Conservation (phyloP, 2,797 vertebrate species). For the Spinus pinus region DNA sequence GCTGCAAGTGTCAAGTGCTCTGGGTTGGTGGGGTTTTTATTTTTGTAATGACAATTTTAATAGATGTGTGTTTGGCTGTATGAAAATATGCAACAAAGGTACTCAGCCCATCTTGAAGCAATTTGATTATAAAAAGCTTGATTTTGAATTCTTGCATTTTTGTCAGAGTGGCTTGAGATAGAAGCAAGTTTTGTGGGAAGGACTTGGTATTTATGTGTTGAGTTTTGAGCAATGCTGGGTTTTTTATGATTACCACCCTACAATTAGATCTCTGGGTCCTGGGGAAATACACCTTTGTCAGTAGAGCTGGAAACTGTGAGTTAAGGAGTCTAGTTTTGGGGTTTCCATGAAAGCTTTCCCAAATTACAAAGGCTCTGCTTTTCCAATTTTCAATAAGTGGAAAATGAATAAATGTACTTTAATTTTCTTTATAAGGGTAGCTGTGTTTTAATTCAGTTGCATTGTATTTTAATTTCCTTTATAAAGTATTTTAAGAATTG, state of each 20-base stretch:
- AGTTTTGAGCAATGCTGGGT: neutral
- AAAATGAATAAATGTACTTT: neutral
- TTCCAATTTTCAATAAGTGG: neutral
- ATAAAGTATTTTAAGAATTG: neutral
- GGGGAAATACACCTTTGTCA: neutral
- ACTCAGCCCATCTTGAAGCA: neutral
- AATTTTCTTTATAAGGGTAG: neutral
- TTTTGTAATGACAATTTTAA: neutral
- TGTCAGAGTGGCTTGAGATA: neutral
- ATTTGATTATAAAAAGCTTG: neutral
- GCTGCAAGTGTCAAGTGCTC: neutral
- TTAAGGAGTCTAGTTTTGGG: neutral
- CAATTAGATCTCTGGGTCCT: neutral
- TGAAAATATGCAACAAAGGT: neutral
- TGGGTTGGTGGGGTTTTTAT: neutral
- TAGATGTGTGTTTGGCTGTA: neutral
- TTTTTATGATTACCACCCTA: neutral
- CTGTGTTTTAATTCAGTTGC: neutral
- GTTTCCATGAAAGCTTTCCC: neutral
- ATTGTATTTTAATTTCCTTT: neutral
- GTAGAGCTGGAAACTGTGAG: neutral
- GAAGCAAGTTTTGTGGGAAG: neutral
- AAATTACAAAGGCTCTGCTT: neutral
- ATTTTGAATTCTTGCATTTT: neutral
- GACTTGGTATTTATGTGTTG: neutral